Conservation (phyloP, 2,797 vertebrate genomes). For the Cossypha heuglini region DNA sequence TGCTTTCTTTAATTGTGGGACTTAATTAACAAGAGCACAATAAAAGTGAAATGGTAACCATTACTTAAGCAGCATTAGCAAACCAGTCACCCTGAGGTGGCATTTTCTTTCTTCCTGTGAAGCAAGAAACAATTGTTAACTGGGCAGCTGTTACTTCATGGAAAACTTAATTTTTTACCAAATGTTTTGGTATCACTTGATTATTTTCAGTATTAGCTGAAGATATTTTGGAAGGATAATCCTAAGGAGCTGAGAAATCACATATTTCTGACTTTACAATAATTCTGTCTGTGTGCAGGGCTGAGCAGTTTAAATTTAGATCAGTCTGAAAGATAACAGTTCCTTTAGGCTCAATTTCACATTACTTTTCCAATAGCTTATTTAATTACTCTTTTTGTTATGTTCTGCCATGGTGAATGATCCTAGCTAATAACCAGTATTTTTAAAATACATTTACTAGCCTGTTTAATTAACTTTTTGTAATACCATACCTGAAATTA, state of each 20-base stretch:
- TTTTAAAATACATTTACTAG: background rate
- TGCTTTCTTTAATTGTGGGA: slow-evolving; percentile 23
- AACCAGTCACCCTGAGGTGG: background rate
- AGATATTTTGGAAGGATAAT: background rate
- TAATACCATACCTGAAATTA: background rate
- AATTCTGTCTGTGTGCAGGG: background rate
- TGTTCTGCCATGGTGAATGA: background rate
- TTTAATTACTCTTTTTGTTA: background rate
- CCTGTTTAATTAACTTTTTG: background rate
- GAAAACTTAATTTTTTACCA: background rate
- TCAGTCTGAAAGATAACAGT: background rate
- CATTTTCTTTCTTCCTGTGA: background rate
- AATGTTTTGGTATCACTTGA: background rate
- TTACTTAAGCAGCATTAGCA: background rate
- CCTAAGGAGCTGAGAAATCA: background rate
- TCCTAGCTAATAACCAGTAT: background rate
- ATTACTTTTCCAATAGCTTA: background rate
- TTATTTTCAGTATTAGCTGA: background rate
- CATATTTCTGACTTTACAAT: background rate
- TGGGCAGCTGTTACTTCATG: background rate
- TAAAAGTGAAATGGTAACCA: background rate
- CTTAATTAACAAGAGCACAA: slow-evolving; percentile 14
- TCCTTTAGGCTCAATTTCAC: background rate
- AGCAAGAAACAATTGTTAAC: background rate
- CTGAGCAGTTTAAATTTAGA: background rate